Percentiles rank a stretch among this genome's conserved stretches.
Evolutionary conservation across 2,113 vertebrate genomes (phyloP).

Genomic region (Callaeas wilsoni): DNA sequence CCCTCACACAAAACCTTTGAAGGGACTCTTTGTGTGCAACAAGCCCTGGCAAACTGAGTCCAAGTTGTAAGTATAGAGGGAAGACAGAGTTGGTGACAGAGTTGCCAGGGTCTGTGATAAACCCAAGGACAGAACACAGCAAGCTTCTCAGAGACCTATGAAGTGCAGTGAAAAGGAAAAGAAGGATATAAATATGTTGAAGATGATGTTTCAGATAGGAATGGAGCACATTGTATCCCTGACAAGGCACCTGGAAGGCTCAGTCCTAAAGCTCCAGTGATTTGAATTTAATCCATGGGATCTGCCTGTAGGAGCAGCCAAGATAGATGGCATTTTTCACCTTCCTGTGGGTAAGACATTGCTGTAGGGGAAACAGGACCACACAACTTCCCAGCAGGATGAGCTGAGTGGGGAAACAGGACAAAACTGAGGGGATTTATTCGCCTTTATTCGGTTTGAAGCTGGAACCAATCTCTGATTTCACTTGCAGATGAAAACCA

Average conservation of each 20-base stretch:
- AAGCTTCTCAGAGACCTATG: neutral
- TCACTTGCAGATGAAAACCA: neutral
- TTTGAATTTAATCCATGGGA: neutral
- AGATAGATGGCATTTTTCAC: neutral
- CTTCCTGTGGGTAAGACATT: neutral
- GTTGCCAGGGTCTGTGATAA: neutral
- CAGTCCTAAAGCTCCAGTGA: neutral
- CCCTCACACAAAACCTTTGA: slow-evolving; percentile 18
- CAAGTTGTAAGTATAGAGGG: neutral
- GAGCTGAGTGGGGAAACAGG: neutral
- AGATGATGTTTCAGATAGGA: neutral
- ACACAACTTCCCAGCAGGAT: neutral
- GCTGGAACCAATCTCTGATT: neutral
- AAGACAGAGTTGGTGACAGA: neutral
- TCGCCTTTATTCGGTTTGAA: neutral
- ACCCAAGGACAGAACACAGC: neutral
- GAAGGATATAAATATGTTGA: neutral
- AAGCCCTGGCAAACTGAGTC: neutral
- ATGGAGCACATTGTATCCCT: fast-evolving
- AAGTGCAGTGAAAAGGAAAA: neutral
- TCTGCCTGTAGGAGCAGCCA: neutral
- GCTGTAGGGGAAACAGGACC: neutral
- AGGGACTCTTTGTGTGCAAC: slow-evolving; percentile 8
- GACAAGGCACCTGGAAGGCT: neutral
- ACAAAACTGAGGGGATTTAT: neutral